These are phyloP conservation scores for Chunga burmeisteri DNA, from an alignment of 2,113 vertebrate species.

Conservation along the genomic window DNA sequence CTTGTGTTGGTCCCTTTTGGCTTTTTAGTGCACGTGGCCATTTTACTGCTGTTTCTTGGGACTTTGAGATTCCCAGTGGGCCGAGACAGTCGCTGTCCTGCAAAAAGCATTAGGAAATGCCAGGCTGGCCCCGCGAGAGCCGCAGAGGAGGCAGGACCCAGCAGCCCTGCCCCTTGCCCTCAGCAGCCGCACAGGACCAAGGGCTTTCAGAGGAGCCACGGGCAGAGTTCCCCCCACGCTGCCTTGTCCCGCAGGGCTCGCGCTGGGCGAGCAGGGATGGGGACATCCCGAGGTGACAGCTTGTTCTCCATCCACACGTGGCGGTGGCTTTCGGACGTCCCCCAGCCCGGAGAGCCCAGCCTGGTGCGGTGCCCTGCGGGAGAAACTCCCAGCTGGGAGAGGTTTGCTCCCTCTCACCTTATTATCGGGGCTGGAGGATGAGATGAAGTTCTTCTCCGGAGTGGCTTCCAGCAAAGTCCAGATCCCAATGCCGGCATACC, in stretches of 20 bases:
- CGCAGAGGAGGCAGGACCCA: background rate
- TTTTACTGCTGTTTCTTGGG: background rate
- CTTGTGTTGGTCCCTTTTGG: background rate
- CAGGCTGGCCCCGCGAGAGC: background rate
- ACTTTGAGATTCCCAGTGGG: background rate
- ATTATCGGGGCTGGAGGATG: background rate
- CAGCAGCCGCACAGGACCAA: fast-evolving
- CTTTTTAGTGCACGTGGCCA: background rate
- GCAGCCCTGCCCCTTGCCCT: background rate
- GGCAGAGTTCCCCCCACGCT: background rate
- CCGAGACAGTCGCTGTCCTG: background rate
- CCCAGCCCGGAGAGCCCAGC: background rate
- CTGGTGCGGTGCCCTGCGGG: fast-evolving
- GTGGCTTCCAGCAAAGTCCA: background rate
- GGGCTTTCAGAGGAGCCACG: background rate
- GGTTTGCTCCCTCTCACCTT: background rate
- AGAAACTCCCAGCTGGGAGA: background rate
- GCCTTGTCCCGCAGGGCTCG: background rate
- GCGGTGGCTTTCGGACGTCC: fast-evolving
- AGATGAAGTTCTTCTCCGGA: background rate
- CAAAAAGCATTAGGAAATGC: background rate
- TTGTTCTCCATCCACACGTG: background rate
- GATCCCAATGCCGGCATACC: background rate
- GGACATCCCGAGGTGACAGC: background rate
- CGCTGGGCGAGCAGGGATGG: fast-evolving